Evolutionary conservation across 1,140 invertebrate genomes (phyloP), one percentile per base, ranked within the genome.

Genomic region (Papilio glaucus): DNA sequence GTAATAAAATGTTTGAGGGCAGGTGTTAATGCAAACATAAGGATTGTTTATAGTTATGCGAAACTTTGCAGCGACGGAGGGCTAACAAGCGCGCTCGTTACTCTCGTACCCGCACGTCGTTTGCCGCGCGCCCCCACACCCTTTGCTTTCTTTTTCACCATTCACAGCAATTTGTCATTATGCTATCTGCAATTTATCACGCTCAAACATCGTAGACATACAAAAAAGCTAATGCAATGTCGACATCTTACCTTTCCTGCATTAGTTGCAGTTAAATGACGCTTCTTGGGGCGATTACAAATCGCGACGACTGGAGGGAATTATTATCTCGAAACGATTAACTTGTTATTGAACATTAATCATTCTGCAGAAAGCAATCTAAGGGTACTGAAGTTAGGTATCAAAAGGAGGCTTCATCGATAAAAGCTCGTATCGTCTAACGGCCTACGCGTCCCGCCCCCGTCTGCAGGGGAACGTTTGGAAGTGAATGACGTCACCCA

Each of bases 91-190:
- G 15, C 21, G 45, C 67, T 69, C 45, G 67, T 69, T 69, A 69
- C 33, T 69, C 42, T 53, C 33, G 26, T n/a, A n/a, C n/a, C 33
- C 37, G 26, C 45, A 3, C 29, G 26, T 69, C 62, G 62, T 41
- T 68, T 41, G 63, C n/a, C n/a, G n/a, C 67, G 26, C 67, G 13
- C 62, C 15, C 37, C 62, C 62, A 18, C 26, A 49, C 67, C 42
- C 24, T 49, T 18, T n/a, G 7, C 7, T 53, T 53, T 49, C 42
- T 69, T 49, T 69, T 69, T 53, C 42, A 49, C 1, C n/a, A 37
- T 69, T 69, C 67, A 53, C 15, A 26, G 67, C 67, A 69, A 69
- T 53, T 69, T 69, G 67, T 69, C 67, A 53, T 69, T 69, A 49
- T 39, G 67, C 42, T 49, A 53, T 69, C 67, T 69, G 12, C 67